Conservation (phyloP, 1,140 invertebrate species). For the Zaprionus gabonicus region DNA sequence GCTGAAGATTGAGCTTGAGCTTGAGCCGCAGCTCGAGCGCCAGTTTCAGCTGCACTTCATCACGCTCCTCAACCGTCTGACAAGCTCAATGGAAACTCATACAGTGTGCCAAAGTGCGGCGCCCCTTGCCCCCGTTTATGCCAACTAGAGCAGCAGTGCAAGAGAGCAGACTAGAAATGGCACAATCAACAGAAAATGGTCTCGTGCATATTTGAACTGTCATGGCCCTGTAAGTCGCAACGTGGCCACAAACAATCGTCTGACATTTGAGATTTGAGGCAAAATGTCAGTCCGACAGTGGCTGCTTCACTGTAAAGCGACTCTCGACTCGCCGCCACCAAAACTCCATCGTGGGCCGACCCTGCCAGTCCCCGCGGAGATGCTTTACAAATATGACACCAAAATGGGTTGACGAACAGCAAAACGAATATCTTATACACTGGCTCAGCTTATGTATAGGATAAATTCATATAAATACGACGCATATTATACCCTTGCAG, state of each 20-base stretch:
- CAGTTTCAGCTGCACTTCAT: constrained; percentile 69
- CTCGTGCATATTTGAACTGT: constrained; percentile 76
- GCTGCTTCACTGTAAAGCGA: constrained; percentile 63
- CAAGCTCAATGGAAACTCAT: constrained; percentile 74
- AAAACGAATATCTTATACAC: not conserved
- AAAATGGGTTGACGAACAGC: constrained; percentile 18
- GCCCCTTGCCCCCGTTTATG: not conserved
- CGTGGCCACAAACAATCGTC: constrained; percentile 26
- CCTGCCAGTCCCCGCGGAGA: constrained; percentile 17
- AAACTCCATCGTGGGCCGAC: constrained; percentile 31
- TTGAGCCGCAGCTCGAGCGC: constrained; percentile 29
- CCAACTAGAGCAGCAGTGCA: not conserved
- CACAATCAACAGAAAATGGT: constrained; percentile 69
- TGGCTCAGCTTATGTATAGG: not conserved
- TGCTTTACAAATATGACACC: constrained; percentile 43
- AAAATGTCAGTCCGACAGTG: constrained; percentile 68
- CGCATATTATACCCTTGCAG: too few relatives aligned
- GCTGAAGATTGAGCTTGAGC: constrained; percentile 40
- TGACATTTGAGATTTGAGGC: constrained; percentile 77
- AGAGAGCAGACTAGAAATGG: constrained; percentile 63
- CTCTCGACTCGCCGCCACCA: constrained; percentile 35
- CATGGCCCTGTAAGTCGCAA: constrained; percentile 53
- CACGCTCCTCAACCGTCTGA: constrained; percentile 55
- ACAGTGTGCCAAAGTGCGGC: constrained; percentile 43
- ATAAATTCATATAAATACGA: not conserved